These are phyloP conservation scores for Proales similis DNA, from an alignment of 1,140 invertebrate species.

Conservation along the genomic window DNA sequence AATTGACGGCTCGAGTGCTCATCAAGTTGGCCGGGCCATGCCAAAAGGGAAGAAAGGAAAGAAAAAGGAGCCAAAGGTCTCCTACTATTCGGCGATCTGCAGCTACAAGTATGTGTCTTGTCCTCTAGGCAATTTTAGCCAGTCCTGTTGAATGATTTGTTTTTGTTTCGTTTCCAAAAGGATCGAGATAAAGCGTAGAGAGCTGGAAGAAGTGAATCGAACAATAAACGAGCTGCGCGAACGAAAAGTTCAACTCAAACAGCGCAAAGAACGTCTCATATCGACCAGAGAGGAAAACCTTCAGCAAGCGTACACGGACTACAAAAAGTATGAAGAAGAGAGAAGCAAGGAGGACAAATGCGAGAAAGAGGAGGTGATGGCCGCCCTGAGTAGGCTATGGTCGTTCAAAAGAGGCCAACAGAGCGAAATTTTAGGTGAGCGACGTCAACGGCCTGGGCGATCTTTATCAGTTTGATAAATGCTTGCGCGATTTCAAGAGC, in stretches of 20 bases:
- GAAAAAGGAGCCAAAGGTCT: constrained; percentile 17
- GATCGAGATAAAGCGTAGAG: constrained; percentile 6
- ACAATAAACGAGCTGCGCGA: constrained; percentile 6
- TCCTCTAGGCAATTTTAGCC: no score
- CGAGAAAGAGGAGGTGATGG: constrained; percentile 9
- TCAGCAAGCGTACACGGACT: constrained; percentile 12
- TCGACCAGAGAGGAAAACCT: constrained; percentile 21
- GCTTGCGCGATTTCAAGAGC: no score
- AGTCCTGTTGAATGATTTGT: no score
- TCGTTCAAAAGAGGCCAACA: not conserved
- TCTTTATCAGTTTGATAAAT: no score
- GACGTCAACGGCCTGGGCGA: no score
- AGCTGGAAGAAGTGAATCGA: constrained; percentile 11
- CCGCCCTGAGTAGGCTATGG: constrained; percentile 7
- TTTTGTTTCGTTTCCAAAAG: not conserved
- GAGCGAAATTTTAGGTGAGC: not conserved
- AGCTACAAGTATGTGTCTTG: constrained; percentile 6
- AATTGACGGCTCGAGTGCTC: no score
- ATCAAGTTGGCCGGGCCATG: no score
- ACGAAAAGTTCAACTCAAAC: constrained; percentile 24
- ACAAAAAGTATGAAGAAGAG: constrained; percentile 24
- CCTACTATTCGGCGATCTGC: constrained; percentile 12
- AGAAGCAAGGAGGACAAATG: not conserved
- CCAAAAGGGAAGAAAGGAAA: constrained; percentile 30
- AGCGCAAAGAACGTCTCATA: constrained; percentile 9